Conservation (phyloP, 2,797 vertebrate species). For the Buphagus erythrorhynchus region DNA sequence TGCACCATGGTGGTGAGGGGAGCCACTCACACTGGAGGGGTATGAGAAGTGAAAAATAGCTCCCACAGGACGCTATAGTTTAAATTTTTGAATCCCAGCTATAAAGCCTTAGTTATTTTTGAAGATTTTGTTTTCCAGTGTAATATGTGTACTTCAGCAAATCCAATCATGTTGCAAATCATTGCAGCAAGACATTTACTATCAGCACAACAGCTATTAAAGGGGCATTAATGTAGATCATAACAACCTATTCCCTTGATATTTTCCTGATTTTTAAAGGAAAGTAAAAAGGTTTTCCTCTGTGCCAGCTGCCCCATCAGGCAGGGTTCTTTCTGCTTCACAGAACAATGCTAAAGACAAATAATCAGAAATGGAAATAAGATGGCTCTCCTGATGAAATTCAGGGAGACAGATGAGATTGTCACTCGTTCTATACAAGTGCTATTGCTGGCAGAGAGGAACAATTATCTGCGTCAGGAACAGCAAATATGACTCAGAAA, state of each 20-base stretch:
- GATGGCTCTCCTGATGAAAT: neutral
- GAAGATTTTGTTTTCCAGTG: neutral
- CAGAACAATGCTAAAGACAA: neutral
- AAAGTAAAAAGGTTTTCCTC: neutral
- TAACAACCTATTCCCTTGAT: neutral
- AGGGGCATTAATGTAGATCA: neutral
- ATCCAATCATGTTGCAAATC: neutral
- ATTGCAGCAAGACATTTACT: neutral
- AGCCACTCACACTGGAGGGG: neutral
- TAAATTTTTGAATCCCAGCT: neutral
- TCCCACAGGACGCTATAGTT: neutral
- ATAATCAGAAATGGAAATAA: slow-evolving; percentile 7
- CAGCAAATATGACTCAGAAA: neutral
- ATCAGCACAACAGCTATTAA: neutral
- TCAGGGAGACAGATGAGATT: neutral
- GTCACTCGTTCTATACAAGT: neutral
- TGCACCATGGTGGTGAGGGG: neutral
- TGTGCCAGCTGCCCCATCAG: neutral
- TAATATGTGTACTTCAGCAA: neutral
- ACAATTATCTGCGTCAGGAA: neutral
- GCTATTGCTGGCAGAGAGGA: neutral
- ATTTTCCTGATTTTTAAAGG: neutral
- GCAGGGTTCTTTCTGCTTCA: neutral
- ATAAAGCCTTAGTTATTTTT: neutral
- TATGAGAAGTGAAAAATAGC: neutral